Percentiles rank a stretch among this genome's conserved stretches.
phyloP scores from a whole-genome alignment of 2,113 vertebrate species.

The Anser cygnoides region DNA sequence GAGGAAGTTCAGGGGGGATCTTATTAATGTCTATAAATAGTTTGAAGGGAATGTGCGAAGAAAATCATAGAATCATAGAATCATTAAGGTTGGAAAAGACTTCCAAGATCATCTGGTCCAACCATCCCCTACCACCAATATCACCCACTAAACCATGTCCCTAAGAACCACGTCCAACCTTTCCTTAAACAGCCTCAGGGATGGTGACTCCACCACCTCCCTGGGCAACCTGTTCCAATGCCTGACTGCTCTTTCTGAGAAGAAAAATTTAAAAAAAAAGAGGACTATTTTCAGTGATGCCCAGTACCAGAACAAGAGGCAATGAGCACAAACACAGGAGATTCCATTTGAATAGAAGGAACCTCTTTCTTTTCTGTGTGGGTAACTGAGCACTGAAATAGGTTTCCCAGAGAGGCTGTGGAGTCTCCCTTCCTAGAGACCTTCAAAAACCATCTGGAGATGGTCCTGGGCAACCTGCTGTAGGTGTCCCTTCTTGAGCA shows the following conservation, averaged over 20 bases:
- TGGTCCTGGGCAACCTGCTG: neutral
- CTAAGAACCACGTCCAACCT: too few relatives aligned
- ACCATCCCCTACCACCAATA: too few relatives aligned
- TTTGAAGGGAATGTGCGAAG: neutral
- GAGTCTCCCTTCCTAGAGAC: neutral
- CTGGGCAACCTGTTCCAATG: too few relatives aligned
- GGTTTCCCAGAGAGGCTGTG: neutral
- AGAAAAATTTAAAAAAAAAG: neutral
- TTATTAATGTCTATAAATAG: neutral
- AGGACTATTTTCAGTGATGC: neutral
- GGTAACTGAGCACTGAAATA: neutral
- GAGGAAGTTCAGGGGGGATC: neutral
- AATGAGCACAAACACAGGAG: neutral
- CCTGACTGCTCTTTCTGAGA: too few relatives aligned
- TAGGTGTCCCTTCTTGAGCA: neutral
- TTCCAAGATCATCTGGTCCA: too few relatives aligned
- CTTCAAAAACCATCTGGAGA: neutral
- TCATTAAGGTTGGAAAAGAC: too few relatives aligned
- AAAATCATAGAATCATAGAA: too few relatives aligned
- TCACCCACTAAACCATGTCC: too few relatives aligned
- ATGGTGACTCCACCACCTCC: too few relatives aligned
- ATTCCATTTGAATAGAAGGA: neutral
- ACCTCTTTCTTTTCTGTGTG: neutral
- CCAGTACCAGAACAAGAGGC: neutral
- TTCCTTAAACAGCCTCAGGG: too few relatives aligned